Evolutionary conservation across 2,888 invertebrate species (phyloP).

Genomic region (Trichogramma evanescens): DNA sequence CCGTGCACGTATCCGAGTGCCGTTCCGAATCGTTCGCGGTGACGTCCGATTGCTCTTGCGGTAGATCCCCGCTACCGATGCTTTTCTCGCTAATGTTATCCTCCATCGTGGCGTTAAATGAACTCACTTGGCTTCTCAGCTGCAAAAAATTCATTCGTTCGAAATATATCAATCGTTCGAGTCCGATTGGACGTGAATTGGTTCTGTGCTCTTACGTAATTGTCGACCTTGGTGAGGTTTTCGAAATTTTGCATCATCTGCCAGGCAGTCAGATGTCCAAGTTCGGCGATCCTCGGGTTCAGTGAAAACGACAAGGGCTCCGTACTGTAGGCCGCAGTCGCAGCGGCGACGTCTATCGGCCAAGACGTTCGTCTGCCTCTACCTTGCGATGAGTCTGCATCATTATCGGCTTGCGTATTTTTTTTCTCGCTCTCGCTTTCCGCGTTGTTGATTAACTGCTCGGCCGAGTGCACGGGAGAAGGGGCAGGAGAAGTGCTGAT

Average conservation of each 20-base stretch:
- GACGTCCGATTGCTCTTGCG: neutral
- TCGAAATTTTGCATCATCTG: slow-evolving; percentile 15
- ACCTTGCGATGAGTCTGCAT: neutral
- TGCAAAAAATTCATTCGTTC: neutral
- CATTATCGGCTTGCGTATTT: neutral
- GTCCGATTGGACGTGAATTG: neutral
- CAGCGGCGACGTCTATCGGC: too few relatives aligned
- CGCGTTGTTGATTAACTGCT: neutral
- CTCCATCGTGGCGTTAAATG: neutral
- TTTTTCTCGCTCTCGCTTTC: neutral
- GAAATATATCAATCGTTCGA: neutral
- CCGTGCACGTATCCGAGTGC: slow-evolving; percentile 7
- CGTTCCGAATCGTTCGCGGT: neutral
- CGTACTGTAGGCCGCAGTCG: too few relatives aligned
- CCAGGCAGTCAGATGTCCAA: slow-evolving; percentile 8
- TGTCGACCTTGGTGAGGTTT: neutral
- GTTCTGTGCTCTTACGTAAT: neutral
- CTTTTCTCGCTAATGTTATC: slow-evolving; percentile 17
- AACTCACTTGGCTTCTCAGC: slow-evolving; percentile 1
- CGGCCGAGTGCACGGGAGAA: too few relatives aligned
- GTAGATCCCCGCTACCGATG: slow-evolving; percentile 11
- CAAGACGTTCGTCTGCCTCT: neutral
- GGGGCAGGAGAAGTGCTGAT: too few relatives aligned
- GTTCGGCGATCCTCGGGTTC: slow-evolving; percentile 6
- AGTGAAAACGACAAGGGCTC: neutral